Conservation (phyloP, 92 coral and sea anemone genomes). For the Epizoanthus scotinus region DNA sequence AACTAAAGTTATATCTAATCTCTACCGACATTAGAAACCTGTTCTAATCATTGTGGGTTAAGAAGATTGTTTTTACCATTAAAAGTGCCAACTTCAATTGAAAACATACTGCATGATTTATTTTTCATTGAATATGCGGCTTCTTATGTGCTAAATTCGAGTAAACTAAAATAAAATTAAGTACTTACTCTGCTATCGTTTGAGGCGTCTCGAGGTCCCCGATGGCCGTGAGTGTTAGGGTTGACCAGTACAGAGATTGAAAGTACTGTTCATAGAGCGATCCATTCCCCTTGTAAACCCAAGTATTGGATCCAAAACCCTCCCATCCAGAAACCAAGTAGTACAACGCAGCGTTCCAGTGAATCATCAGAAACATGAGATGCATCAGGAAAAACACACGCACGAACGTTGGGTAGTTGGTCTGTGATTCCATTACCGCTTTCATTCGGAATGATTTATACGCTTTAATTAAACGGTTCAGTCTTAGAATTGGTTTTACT, state of each 20-base stretch:
- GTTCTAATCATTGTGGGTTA: not conserved
- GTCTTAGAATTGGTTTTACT: slow-evolving; percentile 67
- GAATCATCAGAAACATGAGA: slow-evolving; percentile 88
- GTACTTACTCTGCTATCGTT: slow-evolving; percentile 88
- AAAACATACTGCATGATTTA: not conserved
- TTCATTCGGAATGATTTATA: slow-evolving; percentile 84
- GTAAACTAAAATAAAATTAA: not conserved
- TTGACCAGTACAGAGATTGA: slow-evolving; percentile 94
- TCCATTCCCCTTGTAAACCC: slow-evolving; percentile 95
- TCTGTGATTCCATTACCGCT: slow-evolving; percentile 85
- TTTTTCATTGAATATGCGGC: too few species aligned
- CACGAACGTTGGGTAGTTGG: slow-evolving; percentile 85
- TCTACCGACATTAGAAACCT: not conserved
- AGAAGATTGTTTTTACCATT: not conserved
- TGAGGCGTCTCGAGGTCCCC: slow-evolving; percentile 93
- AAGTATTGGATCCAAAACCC: slow-evolving; percentile 89
- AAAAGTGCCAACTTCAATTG: not conserved
- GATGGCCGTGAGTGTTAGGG: slow-evolving; percentile 88
- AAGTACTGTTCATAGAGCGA: slow-evolving; percentile 92
- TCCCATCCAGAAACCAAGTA: slow-evolving; percentile 84
- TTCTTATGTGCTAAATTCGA: not conserved
- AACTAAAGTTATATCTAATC: too few species aligned
- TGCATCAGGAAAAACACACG: slow-evolving; percentile 88
- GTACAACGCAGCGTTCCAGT: slow-evolving; percentile 97
- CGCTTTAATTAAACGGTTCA: slow-evolving; percentile 75